A percentile compares a stretch with the other conserved stretches of the same genome.
Evolutionary conservation across 2,113 vertebrate species (phyloP).

Genomic region (Semnornis frantzii): DNA sequence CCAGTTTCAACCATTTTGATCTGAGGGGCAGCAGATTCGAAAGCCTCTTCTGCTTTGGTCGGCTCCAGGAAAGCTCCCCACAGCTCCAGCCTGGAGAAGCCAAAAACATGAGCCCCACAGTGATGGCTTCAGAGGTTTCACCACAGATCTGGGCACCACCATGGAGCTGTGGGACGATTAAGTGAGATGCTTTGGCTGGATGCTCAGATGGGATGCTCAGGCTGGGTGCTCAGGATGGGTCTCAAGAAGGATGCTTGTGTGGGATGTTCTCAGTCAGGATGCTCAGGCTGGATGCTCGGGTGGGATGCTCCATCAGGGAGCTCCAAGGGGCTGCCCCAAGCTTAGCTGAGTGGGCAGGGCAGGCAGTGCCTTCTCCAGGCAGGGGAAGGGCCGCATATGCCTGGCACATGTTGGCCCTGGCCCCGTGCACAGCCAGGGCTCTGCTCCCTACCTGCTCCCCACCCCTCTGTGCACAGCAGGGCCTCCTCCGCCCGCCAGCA

Average conservation of each 20-base stretch:
- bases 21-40: not conserved
- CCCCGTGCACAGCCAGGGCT: not conserved
- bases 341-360: not conserved
- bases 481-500: not conserved
- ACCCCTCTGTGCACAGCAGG: constrained; percentile 38
- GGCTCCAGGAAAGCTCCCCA: not conserved
- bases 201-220: not conserved
- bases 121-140: rapidly evolving
- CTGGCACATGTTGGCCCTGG: constrained; percentile 19
- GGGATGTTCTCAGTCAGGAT: not conserved
- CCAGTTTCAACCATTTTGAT: not conserved
- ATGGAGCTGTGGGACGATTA: too few species aligned
- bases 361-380: not conserved
- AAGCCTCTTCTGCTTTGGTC: not conserved
- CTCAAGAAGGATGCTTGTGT: not conserved
- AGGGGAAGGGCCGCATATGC: not conserved
- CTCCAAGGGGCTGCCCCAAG: not conserved
- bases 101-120: rapidly evolving
- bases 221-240: not conserved
- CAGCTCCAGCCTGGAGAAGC: not conserved
- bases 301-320: not conserved
- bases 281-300: not conserved
- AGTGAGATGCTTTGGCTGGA: not conserved
- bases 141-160: rapidly evolving
- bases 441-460: constrained; percentile 52